phyloP scores from a whole-genome alignment of 2,888 invertebrate genomes.

The Temnothorax rugatulus region DNA sequence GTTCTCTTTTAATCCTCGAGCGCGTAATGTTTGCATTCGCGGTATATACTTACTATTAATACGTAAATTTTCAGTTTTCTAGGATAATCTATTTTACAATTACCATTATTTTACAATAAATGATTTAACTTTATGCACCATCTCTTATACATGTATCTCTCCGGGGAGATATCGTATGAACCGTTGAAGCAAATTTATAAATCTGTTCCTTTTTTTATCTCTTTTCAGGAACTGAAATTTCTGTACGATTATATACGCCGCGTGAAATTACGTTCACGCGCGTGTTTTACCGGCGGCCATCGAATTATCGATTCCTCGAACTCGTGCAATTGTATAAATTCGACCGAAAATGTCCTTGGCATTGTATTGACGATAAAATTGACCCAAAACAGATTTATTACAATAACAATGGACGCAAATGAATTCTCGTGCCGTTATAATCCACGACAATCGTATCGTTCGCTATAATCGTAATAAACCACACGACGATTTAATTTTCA shows the following conservation, averaged over 20 bases:
- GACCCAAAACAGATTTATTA: slow-evolving; percentile 23
- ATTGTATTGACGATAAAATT: slow-evolving; percentile 62
- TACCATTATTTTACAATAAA: too few species aligned
- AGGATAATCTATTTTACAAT: too few species aligned
- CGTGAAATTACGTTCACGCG: slow-evolving; percentile 32
- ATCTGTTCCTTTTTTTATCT: too few species aligned
- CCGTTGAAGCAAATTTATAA: too few species aligned
- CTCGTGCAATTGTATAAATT: slow-evolving; percentile 61
- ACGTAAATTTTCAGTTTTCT: too few species aligned
- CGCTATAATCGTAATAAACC: neutral
- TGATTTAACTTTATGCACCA: too few species aligned
- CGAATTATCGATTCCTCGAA: slow-evolving; percentile 72
- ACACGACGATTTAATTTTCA: slow-evolving; percentile 7
- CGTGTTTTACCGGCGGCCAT: slow-evolving; percentile 64
- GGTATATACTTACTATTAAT: too few species aligned
- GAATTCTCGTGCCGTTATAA: neutral
- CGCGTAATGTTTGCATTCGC: too few species aligned
- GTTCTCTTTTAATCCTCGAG: neutral
- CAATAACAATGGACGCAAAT: slow-evolving; percentile 24
- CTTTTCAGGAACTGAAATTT: neutral
- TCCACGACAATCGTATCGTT: neutral
- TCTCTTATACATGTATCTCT: neutral
- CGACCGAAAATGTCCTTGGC: slow-evolving; percentile 66
- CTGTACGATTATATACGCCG: neutral
- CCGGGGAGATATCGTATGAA: neutral